A percentile compares a stretch with the other conserved stretches of the same genome.
Evolutionary conservation across 2,888 invertebrate species (phyloP).

Genomic region (Chironomus riparius): DNA sequence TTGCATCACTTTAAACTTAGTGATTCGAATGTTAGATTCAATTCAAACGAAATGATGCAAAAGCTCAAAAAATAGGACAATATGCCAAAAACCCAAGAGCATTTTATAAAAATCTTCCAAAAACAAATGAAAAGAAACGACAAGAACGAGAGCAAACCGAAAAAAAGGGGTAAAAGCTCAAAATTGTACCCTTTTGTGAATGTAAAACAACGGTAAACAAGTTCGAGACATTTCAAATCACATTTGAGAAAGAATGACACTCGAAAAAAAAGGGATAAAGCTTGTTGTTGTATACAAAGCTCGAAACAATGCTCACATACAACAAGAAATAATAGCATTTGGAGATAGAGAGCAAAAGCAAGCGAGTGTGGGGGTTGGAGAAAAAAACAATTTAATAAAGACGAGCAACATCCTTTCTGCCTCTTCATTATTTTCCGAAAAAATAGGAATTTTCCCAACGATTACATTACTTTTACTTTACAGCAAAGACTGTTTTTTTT

Average conservation of each 20-base stretch:
- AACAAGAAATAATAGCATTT: no score
- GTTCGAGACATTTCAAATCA: slow-evolving; percentile 26
- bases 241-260: slow-evolving; percentile 23
- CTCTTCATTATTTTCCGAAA: slow-evolving; percentile 20
- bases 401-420: slow-evolving; percentile 18
- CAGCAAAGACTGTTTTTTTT: not conserved
- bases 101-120: no score
- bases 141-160: not conserved
- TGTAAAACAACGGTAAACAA: slow-evolving; percentile 4
- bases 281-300: not conserved
- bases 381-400: slow-evolving; percentile 19
- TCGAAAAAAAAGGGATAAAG: slow-evolving; percentile 1
- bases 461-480: slow-evolving; percentile 26
- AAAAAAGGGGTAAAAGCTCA: not conserved
- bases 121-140: not conserved
- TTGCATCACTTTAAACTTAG: no score
- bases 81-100: no score
- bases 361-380: no score
- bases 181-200: not conserved
- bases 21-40: no score
- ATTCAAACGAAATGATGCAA: no score
- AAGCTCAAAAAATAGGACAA: no score
- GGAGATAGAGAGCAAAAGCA: no score
- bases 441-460: slow-evolving; percentile 18
- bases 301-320: no score